Conservation (phyloP, 2,797 vertebrate species). For the Erethizon dorsatum region DNA sequence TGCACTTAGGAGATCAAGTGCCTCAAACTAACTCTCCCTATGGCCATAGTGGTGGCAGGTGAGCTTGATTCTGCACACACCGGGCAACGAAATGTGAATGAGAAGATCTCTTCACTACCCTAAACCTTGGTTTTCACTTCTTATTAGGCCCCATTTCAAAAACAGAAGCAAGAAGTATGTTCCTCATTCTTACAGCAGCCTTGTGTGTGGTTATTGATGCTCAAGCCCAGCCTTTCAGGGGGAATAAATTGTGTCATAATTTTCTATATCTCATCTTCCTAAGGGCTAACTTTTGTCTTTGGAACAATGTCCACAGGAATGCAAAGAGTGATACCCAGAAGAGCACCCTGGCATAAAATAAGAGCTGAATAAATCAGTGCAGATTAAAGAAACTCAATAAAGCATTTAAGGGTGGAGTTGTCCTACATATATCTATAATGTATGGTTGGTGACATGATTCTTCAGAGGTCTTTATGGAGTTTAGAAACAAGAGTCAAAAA, state of each 20-base stretch:
- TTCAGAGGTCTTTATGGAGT: background rate
- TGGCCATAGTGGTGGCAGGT: background rate
- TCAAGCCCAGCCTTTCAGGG: background rate
- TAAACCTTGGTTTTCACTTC: background rate
- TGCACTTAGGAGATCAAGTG: background rate
- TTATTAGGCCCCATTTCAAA: background rate
- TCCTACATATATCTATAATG: background rate
- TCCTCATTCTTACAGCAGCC: background rate
- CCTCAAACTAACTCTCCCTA: fast-evolving
- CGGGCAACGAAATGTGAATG: background rate
- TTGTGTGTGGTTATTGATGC: background rate
- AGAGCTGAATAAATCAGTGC: background rate
- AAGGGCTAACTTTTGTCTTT: background rate
- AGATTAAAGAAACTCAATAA: background rate
- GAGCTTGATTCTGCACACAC: background rate
- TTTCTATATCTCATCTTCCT: background rate
- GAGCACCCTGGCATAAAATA: background rate
- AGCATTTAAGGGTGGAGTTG: background rate
- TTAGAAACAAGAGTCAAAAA: background rate
- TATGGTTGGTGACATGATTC: background rate
- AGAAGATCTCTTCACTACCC: background rate
- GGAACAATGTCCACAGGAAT: background rate
- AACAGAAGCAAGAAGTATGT: background rate
- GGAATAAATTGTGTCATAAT: background rate
- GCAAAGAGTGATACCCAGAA: background rate